phyloP scores from a whole-genome alignment of 2,797 vertebrate species.

The Sphenodon punctatus region DNA sequence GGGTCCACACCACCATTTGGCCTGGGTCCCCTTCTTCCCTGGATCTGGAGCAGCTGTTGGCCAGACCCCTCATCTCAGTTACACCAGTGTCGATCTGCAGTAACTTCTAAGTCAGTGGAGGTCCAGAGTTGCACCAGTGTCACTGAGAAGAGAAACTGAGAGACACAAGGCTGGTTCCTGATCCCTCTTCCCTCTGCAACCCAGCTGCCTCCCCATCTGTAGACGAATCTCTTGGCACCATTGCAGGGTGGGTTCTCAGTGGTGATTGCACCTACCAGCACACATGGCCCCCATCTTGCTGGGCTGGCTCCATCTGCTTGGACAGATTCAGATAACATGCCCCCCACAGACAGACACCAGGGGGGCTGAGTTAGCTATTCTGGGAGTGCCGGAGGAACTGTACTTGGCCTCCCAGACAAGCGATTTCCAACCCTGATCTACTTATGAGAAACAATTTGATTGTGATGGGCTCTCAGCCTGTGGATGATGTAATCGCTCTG shows the following conservation, averaged over 20 bases:
- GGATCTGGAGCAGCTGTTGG: too few relatives aligned
- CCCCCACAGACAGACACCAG: not conserved
- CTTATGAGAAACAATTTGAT: not conserved
- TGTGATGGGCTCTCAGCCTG: not conserved
- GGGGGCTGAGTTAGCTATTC: not conserved
- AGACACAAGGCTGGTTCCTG: not conserved
- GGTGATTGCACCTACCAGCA: not conserved
- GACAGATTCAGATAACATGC: not conserved
- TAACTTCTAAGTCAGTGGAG: too few relatives aligned
- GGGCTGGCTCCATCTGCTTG: not conserved
- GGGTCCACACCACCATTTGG: too few relatives aligned
- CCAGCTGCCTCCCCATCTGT: not conserved
- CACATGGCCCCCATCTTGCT: not conserved
- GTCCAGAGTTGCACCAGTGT: too few relatives aligned
- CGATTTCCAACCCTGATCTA: not conserved
- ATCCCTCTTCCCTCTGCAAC: not conserved
- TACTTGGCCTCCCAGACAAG: not conserved
- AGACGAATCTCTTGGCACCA: not conserved
- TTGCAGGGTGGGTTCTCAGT: not conserved
- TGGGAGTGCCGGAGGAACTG: not conserved
- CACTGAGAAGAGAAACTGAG: not conserved
- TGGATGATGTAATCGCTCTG: not conserved
- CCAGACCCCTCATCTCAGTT: too few relatives aligned
- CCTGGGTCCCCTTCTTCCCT: too few relatives aligned
- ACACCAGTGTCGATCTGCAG: too few relatives aligned